Evolutionary conservation across 1,140 invertebrate species (phyloP).

Genomic region (Drosophila aff.): DNA sequence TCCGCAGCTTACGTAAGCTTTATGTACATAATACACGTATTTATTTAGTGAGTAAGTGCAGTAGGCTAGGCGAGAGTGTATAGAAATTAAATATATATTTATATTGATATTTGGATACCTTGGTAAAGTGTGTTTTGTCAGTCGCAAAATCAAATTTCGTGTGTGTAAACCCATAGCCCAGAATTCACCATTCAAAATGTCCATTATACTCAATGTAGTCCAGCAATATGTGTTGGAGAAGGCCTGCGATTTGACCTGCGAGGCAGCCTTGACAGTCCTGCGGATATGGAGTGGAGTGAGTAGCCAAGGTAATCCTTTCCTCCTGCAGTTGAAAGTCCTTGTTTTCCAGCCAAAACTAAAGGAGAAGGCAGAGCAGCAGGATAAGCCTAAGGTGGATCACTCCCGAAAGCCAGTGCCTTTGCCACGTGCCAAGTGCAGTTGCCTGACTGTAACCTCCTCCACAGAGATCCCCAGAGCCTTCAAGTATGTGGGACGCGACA

Average conservation of each 20-base stretch:
- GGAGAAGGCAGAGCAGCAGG: background rate
- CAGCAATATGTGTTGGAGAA: conserved; percentile 57
- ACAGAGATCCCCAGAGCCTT: background rate
- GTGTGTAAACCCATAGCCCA: conserved; percentile 33
- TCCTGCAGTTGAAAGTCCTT: background rate
- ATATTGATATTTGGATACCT: background rate
- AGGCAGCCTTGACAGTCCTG: conserved; percentile 12
- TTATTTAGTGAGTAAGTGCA: conserved; percentile 39
- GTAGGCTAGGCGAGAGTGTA: conserved; percentile 18
- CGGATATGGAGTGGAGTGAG: conserved; percentile 42
- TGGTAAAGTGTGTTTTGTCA: background rate
- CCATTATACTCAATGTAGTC: conserved; percentile 59
- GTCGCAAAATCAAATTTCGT: conserved; percentile 1
- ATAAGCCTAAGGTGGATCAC: background rate
- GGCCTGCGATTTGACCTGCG: conserved; percentile 49
- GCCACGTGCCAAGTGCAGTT: background rate
- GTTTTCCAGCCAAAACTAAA: background rate
- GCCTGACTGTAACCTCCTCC: background rate
- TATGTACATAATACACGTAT: conserved; percentile 49
- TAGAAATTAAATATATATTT: conserved; percentile 20
- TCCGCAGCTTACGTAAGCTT: conserved; percentile 39
- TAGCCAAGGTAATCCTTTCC: background rate
- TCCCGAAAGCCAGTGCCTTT: too few species aligned
- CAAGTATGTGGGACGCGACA: conserved; percentile 12
- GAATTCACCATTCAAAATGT: conserved; percentile 43